These are phyloP conservation scores for Istiophorus platypterus DNA, from an alignment of 2,113 vertebrate species.

Conservation along the genomic window DNA sequence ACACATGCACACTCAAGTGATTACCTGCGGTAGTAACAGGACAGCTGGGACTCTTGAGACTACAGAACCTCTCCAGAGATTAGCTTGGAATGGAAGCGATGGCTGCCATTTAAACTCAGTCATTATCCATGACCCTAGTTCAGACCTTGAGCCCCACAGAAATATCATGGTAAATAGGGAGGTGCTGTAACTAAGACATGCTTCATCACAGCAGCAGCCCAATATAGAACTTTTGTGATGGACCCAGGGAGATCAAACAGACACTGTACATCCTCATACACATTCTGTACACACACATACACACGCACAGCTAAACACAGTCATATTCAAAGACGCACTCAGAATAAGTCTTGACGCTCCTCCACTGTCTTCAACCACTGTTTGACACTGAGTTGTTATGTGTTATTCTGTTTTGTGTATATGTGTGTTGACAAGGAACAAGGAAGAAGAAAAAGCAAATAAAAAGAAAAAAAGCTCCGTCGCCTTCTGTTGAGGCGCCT, in stretches of 20 bases:
- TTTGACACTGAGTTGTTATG: not conserved
- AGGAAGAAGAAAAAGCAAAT: no score
- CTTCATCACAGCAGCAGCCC: conserved; percentile 1
- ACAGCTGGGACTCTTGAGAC: conserved; percentile 48
- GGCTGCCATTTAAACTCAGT: conserved; percentile 77
- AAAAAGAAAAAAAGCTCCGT: not conserved
- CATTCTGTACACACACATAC: not conserved
- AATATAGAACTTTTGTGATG: not conserved
- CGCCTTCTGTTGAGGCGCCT: not conserved
- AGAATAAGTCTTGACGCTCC: not conserved
- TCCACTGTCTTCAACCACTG: not conserved
- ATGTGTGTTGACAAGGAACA: not conserved
- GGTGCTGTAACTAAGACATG: not conserved
- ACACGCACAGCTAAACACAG: not conserved
- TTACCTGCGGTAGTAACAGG: conserved; percentile 28
- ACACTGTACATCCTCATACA: not conserved
- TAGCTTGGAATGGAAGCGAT: conserved; percentile 41
- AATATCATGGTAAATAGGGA: conserved; percentile 74
- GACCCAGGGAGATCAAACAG: not conserved
- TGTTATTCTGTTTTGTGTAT: not conserved
- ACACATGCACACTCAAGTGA: conserved; percentile 9
- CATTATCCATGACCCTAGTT: conserved; percentile 65
- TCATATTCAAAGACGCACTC: not conserved
- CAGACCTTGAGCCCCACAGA: conserved; percentile 60
- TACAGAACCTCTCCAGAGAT: conserved; percentile 59